Evolutionary conservation across 2,888 invertebrate species (phyloP), one percentile per base, ranked within the genome.

Genomic region (Palloptera scutellata): DNA sequence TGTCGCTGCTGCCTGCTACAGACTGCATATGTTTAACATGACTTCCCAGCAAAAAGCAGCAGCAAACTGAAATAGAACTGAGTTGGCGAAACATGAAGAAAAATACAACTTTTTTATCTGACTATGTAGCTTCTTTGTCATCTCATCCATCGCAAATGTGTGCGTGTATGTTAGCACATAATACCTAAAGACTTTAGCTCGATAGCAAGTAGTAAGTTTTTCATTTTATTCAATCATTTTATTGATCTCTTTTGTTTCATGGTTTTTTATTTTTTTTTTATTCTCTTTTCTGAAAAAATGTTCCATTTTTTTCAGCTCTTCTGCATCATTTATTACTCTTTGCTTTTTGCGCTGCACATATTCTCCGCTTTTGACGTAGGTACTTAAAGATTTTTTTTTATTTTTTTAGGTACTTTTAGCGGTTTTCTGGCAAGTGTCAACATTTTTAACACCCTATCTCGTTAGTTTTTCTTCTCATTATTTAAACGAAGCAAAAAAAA

Each of bases 141-240:
- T 30, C 30, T 30, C 30, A 30, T 30, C 30, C 30, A 30, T 13
- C 40, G 55, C 1, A 30, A 30, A 2, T 45, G 43, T 15, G 15
- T 55, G 42, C 62, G 8, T 43, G n/a, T 6, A 11, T 13, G 13
- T 55, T 4, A 15, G 19, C 12, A 52, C 6, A 40, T 19, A 43
- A 30, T 20, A 11, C 30, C 54, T 54, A 48, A 15, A 20, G 52
- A 48, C 61, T 55, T 63, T 63, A 12, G 15, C 52, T 17, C 30
- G 55, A 30, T 55, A 40, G 19, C 30, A 55, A 40, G 30, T 55
- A 40, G 30, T 40, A 55, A 55, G 11, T 15, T 40, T 30, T 40
- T n/a, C 12, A 5, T 52, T 61, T 45, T 48, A 42, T 64, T 64
- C 42, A 40, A 57, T 48, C 57, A 43, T 52, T 17, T 60, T 59